Evolutionary conservation across 53 echinoderm and acorn worm genomes (phyloP).

Genomic region (Echinometra lucunter): DNA sequence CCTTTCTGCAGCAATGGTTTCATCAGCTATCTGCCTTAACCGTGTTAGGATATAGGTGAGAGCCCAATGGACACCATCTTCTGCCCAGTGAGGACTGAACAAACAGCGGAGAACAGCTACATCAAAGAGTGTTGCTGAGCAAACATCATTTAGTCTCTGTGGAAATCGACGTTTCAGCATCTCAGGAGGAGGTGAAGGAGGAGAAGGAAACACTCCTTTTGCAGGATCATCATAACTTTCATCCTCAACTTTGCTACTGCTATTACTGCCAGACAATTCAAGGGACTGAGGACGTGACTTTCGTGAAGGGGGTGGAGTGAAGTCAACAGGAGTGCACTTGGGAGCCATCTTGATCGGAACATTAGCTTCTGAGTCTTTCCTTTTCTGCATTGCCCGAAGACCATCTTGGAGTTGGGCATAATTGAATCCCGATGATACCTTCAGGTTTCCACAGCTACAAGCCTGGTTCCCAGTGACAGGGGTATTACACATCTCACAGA

Average conservation of each 20-base stretch:
- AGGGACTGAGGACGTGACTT: constrained; percentile 68
- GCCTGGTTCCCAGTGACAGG: constrained; percentile 79
- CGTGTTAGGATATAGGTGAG: constrained; percentile 89
- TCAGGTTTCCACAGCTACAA: constrained; percentile 89
- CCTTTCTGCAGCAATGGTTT: constrained; percentile 86
- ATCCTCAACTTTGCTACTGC: constrained; percentile 45
- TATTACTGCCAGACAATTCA: constrained; percentile 47
- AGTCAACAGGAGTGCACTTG: constrained; percentile 58
- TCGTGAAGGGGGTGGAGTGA: constrained; percentile 31
- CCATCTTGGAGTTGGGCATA: constrained; percentile 65
- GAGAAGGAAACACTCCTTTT: constrained; percentile 36
- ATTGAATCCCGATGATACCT: constrained; percentile 79
- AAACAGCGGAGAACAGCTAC: constrained; percentile 98
- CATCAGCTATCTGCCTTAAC: constrained; percentile 88
- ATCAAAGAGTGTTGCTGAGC: constrained; percentile 96
- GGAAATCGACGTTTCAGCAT: constrained; percentile 68
- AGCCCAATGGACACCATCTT: constrained; percentile 98
- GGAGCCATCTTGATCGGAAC: constrained; percentile 53
- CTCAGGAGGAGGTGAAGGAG: constrained; percentile 71
- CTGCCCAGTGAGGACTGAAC: constrained; percentile 96
- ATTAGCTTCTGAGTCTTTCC: constrained; percentile 68
- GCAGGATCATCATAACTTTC: constrained; percentile 61
- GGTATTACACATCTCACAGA: constrained; percentile 94
- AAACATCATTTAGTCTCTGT: constrained; percentile 86
- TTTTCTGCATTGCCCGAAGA: constrained; percentile 41